phyloP scores from a whole-genome alignment of 2,797 vertebrate genomes.

The Aulostomus chinensis region DNA sequence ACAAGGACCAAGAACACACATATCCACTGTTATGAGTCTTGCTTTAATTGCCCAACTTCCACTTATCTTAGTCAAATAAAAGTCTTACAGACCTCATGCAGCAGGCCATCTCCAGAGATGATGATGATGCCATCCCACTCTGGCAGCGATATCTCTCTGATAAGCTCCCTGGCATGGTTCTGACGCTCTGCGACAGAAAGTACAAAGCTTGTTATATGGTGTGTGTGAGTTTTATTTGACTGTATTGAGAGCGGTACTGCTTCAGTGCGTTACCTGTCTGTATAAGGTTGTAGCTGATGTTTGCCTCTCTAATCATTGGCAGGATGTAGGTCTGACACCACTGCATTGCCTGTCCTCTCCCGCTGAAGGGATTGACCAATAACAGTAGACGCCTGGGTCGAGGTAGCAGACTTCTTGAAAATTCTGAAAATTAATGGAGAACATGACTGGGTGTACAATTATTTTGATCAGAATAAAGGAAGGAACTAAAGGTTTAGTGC shows the following conservation, averaged over 20 bases:
- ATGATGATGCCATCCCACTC: slow-evolving; percentile 94
- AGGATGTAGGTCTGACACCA: slow-evolving; percentile 91
- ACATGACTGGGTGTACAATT: slow-evolving; percentile 4
- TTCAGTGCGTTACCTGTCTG: slow-evolving; percentile 83
- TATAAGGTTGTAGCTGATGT: slow-evolving; percentile 93
- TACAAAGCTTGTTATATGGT: not conserved
- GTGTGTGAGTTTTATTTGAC: not conserved
- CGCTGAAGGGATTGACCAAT: slow-evolving; percentile 91
- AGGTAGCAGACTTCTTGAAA: slow-evolving; percentile 85
- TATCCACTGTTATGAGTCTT: no score
- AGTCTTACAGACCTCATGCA: slow-evolving; percentile 83
- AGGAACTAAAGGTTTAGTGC: slow-evolving; percentile 12
- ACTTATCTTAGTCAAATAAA: not conserved
- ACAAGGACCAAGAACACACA: no score
- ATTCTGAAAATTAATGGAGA: slow-evolving; percentile 72
- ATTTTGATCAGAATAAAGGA: slow-evolving; percentile 21
- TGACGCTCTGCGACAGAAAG: slow-evolving; percentile 79
- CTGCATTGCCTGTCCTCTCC: slow-evolving; percentile 88
- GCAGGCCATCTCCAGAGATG: slow-evolving; percentile 89
- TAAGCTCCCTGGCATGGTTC: slow-evolving; percentile 90
- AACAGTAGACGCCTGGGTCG: slow-evolving; percentile 87
- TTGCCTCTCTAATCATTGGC: slow-evolving; percentile 91
- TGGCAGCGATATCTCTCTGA: slow-evolving; percentile 83
- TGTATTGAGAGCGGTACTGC: not conserved
- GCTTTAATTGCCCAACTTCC: no score